These are phyloP conservation scores for Frankliniella intonsa DNA, from an alignment of 2,888 invertebrate genomes.

Conservation along the genomic window DNA sequence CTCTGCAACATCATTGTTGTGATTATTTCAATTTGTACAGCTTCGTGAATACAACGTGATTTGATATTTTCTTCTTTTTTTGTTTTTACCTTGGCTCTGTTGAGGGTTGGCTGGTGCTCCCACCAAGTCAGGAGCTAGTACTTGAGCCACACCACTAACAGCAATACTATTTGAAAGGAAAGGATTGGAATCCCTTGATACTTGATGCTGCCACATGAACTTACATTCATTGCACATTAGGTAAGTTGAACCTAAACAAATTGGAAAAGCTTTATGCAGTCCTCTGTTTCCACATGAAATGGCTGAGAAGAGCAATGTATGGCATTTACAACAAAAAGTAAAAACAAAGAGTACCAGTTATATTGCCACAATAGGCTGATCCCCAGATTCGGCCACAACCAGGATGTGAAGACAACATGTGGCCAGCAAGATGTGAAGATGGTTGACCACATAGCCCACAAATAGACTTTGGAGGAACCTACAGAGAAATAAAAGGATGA, in stretches of 20 bases:
- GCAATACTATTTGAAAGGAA: constrained; percentile 12
- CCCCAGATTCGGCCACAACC: constrained; percentile 53
- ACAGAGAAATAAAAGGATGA: background rate
- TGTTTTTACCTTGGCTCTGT: constrained; percentile 12
- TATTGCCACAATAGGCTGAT: constrained; percentile 52
- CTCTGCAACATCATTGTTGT: constrained; percentile 15
- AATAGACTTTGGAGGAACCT: constrained; percentile 39
- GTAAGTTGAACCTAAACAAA: constrained; percentile 47
- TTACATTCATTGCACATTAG: constrained; percentile 53
- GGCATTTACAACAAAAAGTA: too few species aligned
- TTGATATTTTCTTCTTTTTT: background rate
- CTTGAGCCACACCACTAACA: constrained; percentile 32
- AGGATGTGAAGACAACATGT: constrained; percentile 52
- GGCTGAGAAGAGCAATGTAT: too few species aligned
- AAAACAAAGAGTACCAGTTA: constrained; percentile 42
- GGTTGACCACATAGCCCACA: constrained; percentile 50
- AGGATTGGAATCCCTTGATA: background rate
- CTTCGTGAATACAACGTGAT: too few species aligned
- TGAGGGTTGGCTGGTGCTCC: constrained; percentile 43
- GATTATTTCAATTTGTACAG: background rate
- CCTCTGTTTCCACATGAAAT: background rate
- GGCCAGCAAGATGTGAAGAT: constrained; percentile 47
- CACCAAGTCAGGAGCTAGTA: constrained; percentile 47
- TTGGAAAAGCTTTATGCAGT: constrained; percentile 22
- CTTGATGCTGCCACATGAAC: constrained; percentile 38